Percentiles rank a stretch among this genome's conserved stretches.
Evolutionary conservation across 1,140 invertebrate species (phyloP).

Genomic region (Cyclargus thomasi): DNA sequence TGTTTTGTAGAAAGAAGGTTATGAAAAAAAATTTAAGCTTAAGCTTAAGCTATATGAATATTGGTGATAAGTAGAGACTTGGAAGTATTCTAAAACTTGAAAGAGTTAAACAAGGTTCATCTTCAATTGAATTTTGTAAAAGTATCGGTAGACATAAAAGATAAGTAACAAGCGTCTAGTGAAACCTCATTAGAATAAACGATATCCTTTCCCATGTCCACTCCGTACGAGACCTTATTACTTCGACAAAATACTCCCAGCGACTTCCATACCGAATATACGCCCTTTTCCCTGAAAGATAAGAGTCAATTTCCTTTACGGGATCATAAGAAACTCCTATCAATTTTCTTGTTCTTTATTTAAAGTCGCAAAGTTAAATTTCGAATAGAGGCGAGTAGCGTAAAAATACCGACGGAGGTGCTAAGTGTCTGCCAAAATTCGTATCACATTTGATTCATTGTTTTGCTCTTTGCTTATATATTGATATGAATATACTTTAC

Average conservation of each 20-base stretch:
- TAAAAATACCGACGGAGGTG: constrained; percentile 42
- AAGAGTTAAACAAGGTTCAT: background rate
- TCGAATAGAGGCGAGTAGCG: constrained; percentile 28
- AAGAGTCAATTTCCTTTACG: constrained; percentile 20
- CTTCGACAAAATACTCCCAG: constrained; percentile 70
- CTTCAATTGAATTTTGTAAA: constrained; percentile 17
- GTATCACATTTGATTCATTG: background rate
- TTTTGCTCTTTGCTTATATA: background rate
- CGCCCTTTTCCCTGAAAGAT: constrained; percentile 32
- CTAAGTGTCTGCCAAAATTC: background rate
- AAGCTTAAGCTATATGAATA: too few species aligned
- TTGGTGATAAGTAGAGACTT: too few species aligned
- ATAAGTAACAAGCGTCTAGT: constrained; percentile 43
- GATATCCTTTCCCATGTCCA: constrained; percentile 73
- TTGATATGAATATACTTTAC: background rate
- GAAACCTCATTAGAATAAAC: constrained; percentile 74
- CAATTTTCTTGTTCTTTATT: constrained; percentile 45
- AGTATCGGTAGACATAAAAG: constrained; percentile 17
- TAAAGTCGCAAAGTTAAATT: constrained; percentile 41
- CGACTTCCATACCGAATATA: constrained; percentile 1
- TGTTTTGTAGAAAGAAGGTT: too few species aligned
- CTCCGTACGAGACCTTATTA: constrained; percentile 71
- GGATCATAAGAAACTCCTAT: constrained; percentile 12
- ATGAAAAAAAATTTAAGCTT: too few species aligned
- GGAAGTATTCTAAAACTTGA: background rate